Percentiles rank a stretch among this genome's conserved stretches.
Conservation (phyloP, 2,113 vertebrate genomes). For the Corythornis madagascariensis region DNA sequence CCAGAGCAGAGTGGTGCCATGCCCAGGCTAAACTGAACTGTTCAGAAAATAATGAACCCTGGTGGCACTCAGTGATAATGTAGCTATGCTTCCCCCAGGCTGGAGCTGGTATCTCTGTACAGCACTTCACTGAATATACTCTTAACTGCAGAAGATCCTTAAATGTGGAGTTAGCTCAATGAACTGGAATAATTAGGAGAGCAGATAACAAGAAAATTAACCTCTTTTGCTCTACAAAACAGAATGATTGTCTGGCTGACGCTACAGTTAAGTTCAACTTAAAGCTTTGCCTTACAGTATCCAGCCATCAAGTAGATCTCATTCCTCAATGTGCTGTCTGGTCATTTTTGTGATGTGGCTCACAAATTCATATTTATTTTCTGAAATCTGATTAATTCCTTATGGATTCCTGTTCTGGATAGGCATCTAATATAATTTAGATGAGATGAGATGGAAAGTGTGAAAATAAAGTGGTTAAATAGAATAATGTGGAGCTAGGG, state of each 20-base stretch:
- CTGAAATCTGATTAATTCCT: neutral
- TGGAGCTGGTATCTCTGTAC: neutral
- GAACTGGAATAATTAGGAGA: neutral
- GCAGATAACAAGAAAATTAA: neutral
- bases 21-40: neutral
- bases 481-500: neutral
- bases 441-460: neutral
- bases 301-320: neutral
- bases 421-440: neutral
- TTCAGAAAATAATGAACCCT: neutral
- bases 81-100: neutral
- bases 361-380: neutral
- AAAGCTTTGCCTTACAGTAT: neutral
- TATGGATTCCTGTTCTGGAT: neutral
- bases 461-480: neutral
- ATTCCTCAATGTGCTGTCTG: neutral
- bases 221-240: neutral
- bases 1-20: neutral
- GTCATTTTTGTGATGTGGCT: neutral
- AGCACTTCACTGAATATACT: neutral
- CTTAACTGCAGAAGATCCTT: neutral
- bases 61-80: neutral
- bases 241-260: neutral
- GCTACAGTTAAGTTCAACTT: neutral
- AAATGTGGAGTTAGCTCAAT: neutral